phyloP scores from a whole-genome alignment of 1,140 invertebrate species.

The Drosophila aff. region DNA sequence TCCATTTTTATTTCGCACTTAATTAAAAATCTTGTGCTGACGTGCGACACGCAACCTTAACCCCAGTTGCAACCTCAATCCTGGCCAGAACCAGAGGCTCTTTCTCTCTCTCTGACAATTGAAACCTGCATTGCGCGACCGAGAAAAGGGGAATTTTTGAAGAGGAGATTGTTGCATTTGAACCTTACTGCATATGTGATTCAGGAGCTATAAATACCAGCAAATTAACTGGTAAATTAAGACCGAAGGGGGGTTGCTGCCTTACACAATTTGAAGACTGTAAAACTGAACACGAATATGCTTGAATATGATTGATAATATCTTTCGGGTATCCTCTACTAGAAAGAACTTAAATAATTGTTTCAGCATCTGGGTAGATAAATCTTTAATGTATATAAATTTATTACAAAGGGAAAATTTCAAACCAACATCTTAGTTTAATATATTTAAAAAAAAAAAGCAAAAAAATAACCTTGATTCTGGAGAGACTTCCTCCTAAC shows the following conservation, averaged over 20 bases:
- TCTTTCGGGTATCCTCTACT: not conserved
- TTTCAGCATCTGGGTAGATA: not conserved
- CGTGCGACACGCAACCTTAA: slow-evolving; percentile 65
- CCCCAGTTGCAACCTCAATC: slow-evolving; percentile 25
- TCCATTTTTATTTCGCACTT: slow-evolving; percentile 67
- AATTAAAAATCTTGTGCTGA: slow-evolving; percentile 69
- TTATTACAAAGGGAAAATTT: not conserved
- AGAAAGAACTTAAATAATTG: not conserved
- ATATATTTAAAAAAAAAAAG: not conserved
- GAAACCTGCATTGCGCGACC: slow-evolving; percentile 10
- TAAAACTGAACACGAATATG: not conserved
- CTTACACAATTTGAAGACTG: too few relatives aligned
- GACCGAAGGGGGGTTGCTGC: too few relatives aligned
- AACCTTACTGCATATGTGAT: not conserved
- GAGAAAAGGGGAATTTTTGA: not conserved
- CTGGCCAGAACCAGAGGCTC: not conserved
- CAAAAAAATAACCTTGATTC: not conserved
- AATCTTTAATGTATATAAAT: not conserved
- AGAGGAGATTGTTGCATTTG: slow-evolving; percentile 1
- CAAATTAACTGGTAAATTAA: slow-evolving; percentile 3
- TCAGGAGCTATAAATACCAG: slow-evolving; percentile 1
- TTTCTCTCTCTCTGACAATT: slow-evolving; percentile 8
- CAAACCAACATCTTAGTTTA: not conserved
- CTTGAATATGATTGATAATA: not conserved
- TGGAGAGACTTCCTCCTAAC: slow-evolving; percentile 18